A percentile compares a stretch with the other conserved stretches of the same genome.
These are phyloP conservation scores for Eonycteris spelaea DNA, from an alignment of 2,113 vertebrate species.

Conservation along the genomic window DNA sequence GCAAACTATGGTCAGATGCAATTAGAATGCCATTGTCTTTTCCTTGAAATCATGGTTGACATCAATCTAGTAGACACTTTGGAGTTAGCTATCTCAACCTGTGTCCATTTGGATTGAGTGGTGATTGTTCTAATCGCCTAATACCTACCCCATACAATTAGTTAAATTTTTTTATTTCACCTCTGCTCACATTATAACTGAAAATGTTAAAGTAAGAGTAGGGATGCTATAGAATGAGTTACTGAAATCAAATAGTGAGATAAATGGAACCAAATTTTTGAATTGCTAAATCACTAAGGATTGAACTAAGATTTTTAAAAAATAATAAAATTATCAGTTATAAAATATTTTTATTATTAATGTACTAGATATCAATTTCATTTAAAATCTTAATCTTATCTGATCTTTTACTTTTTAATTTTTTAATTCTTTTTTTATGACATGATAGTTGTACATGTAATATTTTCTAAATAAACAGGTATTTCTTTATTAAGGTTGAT, in stretches of 20 bases:
- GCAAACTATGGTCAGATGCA: not conserved
- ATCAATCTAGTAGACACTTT: not conserved
- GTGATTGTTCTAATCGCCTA: not conserved
- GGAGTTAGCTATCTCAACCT: not conserved
- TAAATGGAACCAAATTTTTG: not conserved
- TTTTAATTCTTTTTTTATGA: not conserved
- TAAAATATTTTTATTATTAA: not conserved
- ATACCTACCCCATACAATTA: not conserved
- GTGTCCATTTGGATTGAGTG: not conserved
- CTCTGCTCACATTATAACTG: not conserved
- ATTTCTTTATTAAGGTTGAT: not conserved
- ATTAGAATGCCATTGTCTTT: not conserved
- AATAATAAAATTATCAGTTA: not conserved
- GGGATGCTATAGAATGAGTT: not conserved
- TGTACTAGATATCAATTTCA: not conserved
- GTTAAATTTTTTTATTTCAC: conserved; percentile 5
- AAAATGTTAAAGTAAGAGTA: not conserved
- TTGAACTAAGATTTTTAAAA: not conserved
- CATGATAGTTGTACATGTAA: not conserved
- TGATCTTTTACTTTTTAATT: not conserved
- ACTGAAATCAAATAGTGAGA: not conserved
- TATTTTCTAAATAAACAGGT: not conserved
- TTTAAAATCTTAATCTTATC: not conserved
- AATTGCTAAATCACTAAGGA: not conserved
- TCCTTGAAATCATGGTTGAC: not conserved